phyloP scores from a whole-genome alignment of 2,888 invertebrate species.

The Macaria notata region DNA sequence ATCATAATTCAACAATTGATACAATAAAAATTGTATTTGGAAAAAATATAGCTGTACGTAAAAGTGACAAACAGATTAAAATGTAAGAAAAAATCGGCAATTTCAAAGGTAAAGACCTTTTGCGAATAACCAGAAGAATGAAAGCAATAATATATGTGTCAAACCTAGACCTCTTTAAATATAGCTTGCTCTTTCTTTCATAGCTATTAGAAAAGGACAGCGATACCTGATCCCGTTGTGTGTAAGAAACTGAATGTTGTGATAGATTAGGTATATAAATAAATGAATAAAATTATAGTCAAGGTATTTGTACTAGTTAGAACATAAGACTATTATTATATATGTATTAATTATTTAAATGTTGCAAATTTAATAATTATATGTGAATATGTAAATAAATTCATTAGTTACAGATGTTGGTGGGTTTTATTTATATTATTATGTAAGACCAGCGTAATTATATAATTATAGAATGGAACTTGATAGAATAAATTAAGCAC shows the following conservation, averaged over 20 bases:
- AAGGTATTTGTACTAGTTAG: conserved; percentile 60
- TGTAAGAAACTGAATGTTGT: conserved; percentile 76
- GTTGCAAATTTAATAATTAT: conserved; percentile 67
- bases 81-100: too few relatives aligned
- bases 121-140: too few relatives aligned
- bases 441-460: too few relatives aligned
- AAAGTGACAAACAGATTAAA: too few relatives aligned
- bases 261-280: conserved; percentile 55
- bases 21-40: too few relatives aligned
- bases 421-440: conserved; percentile 37
- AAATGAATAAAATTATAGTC: conserved; percentile 33
- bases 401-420: conserved; percentile 64
- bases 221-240: conserved; percentile 19
- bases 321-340: conserved; percentile 50
- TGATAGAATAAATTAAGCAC: too few relatives aligned
- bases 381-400: conserved; percentile 82
- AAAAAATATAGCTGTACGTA: too few relatives aligned
- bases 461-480: too few relatives aligned
- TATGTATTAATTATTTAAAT: conserved; percentile 66
- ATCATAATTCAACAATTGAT: too few relatives aligned
- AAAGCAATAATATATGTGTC: too few relatives aligned
- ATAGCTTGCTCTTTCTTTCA: conserved; percentile 21
- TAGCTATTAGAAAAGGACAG: conserved; percentile 24
- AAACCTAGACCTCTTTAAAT: conserved; percentile 13
- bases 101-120: too few relatives aligned